Percentiles rank a stretch among this genome's conserved stretches.
These are phyloP conservation scores for Montipora capitata DNA, from an alignment of 92 coral and sea anemone genomes.

Conservation along the genomic window DNA sequence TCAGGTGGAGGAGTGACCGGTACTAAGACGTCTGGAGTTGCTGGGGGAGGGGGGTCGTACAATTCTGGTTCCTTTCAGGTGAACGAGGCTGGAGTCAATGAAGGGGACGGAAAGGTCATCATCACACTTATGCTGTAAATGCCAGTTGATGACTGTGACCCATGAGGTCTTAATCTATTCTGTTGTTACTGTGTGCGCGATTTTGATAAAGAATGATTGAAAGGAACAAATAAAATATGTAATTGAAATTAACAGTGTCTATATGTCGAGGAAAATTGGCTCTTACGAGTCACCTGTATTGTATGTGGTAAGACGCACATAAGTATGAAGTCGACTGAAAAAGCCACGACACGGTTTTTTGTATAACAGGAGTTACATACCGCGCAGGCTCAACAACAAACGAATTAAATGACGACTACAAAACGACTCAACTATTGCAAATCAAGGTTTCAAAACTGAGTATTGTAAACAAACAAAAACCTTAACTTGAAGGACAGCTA, in stretches of 20 bases:
- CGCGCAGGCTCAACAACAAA: background rate
- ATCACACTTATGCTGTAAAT: conserved; percentile 60
- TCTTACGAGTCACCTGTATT: too few relatives aligned
- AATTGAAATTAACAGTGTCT: background rate
- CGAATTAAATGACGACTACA: background rate
- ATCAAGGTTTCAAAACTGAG: too few relatives aligned
- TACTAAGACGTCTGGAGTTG: conserved; percentile 76
- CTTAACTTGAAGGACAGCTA: background rate
- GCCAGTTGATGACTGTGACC: background rate
- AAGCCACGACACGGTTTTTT: too few relatives aligned
- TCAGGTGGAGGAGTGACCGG: conserved; percentile 96
- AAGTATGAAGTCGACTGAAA: too few relatives aligned
- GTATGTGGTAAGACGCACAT: too few relatives aligned
- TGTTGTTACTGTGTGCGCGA: background rate
- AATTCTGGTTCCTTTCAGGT: conserved; percentile 84
- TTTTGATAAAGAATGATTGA: background rate
- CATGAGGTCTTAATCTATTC: background rate
- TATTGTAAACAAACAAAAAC: background rate
- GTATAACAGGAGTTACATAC: background rate
- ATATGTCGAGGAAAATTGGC: too few relatives aligned
- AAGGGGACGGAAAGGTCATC: conserved; percentile 80
- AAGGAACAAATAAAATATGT: background rate
- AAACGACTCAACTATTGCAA: background rate
- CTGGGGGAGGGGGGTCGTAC: conserved; percentile 97
- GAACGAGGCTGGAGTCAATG: conserved; percentile 80